Base-by-base conservation (phyloP, 2,888 invertebrate species). In the Eubasilissa splendida region DNA sequence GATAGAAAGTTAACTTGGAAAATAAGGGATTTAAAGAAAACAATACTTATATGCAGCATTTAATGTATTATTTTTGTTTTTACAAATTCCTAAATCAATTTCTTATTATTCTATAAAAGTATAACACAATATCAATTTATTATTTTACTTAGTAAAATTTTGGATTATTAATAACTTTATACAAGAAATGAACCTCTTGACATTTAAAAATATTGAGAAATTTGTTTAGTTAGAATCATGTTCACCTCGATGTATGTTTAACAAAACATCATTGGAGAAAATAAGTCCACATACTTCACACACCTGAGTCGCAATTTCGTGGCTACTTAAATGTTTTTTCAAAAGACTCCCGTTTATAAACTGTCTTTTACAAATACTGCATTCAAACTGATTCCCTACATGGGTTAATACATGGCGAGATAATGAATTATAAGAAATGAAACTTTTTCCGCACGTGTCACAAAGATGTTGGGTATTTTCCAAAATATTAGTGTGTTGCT, bases 361-460 rank as follows among this genome's bases (percentile, higher is more conserved):
- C 11, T 84, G 84, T 79, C 85, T 86, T 4, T 85, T 84, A 79
- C 89, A 89, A 56, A 88, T 85, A 59, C 83, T 85, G 82, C 89
- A 89, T 42, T 85, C 85, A 10, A 81, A 80, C 58, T 78, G 70
- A 50, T 82, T 80, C 5, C 78, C 87, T 85, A 80, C 78, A 42
- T 84, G 85, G 3, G 73, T 82, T 58, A 85, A 76, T 0, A 87
- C 86, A 80, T 91, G 90, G 0, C 89, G 86, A 31, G 85, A 82
- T 4, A 91, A 82, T 0, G 88, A 87, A 0, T 87, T 85, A 4
- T 85, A 86, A 0, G 88, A 87, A 0, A 88, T 86, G 78, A 90
- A 90, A 82, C 90, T 89, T 2, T 86, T 85, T 0, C 91, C 90
- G 66, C 91, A 91, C 0, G 88, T 86, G 77, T 91, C 90, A 59